phyloP scores from a whole-genome alignment of 2,113 vertebrate species.

The Silurus glanis region DNA sequence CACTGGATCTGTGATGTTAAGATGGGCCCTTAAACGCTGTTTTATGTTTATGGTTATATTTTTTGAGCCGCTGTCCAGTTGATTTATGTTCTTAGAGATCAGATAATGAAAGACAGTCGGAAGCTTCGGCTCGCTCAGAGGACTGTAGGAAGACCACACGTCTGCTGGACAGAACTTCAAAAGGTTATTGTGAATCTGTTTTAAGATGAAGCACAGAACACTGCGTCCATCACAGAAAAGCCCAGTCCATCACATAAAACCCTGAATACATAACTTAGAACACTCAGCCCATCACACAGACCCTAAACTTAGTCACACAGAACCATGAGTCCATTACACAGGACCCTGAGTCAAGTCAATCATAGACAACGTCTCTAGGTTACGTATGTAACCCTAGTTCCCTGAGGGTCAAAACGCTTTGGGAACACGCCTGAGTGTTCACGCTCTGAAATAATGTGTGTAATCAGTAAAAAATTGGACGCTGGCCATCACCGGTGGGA shows the following conservation, averaged over 20 bases:
- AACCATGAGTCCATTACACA: neutral
- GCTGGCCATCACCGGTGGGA: too few species aligned
- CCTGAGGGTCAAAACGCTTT: too few species aligned
- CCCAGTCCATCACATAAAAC: too few species aligned
- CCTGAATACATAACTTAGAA: neutral
- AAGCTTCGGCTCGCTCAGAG: slow-evolving; percentile 60
- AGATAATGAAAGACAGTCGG: slow-evolving; percentile 55
- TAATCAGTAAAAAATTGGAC: too few species aligned
- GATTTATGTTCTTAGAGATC: slow-evolving; percentile 60
- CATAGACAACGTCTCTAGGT: too few species aligned
- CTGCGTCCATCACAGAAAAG: neutral
- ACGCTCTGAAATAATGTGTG: too few species aligned
- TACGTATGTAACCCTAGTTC: too few species aligned
- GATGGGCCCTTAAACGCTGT: neutral
- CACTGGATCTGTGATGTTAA: neutral
- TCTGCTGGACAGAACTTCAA: slow-evolving; percentile 60
- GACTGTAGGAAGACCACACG: slow-evolving; percentile 64
- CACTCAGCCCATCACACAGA: neutral
- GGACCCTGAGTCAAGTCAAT: too few species aligned
- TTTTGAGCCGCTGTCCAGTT: slow-evolving; percentile 41
- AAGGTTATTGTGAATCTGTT: slow-evolving; percentile 63
- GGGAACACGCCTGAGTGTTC: too few species aligned
- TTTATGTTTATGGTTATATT: neutral
- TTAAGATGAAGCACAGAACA: neutral
- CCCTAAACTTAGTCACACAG: neutral